Percentiles rank a stretch among this genome's conserved stretches.
Conservation (phyloP, 2,797 vertebrate genomes). For the Champsocephalus gunnari region DNA sequence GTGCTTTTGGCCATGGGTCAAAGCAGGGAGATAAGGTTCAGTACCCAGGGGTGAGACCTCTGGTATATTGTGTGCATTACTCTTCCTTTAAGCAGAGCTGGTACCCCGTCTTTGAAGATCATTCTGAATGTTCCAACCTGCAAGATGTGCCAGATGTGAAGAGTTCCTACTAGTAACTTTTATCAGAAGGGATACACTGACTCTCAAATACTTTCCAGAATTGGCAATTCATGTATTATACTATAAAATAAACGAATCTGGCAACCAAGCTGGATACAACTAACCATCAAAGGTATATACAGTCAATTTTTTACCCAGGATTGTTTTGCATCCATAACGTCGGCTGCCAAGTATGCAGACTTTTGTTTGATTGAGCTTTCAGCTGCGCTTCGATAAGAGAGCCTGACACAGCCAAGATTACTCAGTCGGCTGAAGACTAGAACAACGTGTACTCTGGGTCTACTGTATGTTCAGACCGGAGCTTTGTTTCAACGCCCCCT, state of each 20-base stretch:
- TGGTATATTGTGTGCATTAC: conserved; percentile 25
- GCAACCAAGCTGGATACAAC: conserved; percentile 26
- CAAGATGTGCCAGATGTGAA: conserved; percentile 46
- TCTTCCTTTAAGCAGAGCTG: conserved; percentile 17
- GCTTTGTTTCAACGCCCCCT: conserved; percentile 37
- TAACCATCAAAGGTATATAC: conserved; percentile 34
- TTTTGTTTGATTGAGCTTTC: conserved; percentile 62
- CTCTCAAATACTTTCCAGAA: conserved; percentile 23
- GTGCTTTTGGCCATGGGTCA: conserved; percentile 52
- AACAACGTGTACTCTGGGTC: conserved; percentile 69
- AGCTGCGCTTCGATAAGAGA: conserved; percentile 61
- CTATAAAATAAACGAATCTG: conserved; percentile 22
- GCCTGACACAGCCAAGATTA: conserved; percentile 64
- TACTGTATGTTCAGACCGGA: conserved; percentile 40
- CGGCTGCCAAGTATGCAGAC: conserved; percentile 55
- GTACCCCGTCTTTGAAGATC: conserved; percentile 17
- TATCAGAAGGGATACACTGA: conserved; percentile 18
- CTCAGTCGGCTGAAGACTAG: conserved; percentile 48
- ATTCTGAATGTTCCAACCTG: conserved; percentile 27
- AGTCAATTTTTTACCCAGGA: conserved; percentile 35
- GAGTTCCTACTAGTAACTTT: conserved; percentile 24
- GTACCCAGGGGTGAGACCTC: conserved; percentile 20
- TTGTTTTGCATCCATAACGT: conserved; percentile 36
- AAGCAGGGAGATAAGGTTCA: conserved; percentile 58
- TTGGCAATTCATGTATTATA: conserved; percentile 8